Base-by-base conservation (phyloP, 2,888 invertebrate species). In the Meganola albula region DNA sequence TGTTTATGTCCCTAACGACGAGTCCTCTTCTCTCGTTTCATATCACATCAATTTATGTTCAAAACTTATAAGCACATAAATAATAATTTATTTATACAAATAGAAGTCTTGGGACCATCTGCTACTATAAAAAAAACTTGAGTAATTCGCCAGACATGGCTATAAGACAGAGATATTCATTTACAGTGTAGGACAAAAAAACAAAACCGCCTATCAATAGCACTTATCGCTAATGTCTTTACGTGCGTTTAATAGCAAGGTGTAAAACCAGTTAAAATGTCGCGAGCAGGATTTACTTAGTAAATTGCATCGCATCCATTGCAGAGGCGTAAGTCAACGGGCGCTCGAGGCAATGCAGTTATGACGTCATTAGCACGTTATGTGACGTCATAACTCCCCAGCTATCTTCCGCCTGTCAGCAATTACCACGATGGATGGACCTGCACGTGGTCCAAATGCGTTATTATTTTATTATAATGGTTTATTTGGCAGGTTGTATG, bases 351-450 rank as follows among this genome's bases (percentile, higher is more conserved):
- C 78, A 74, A 78, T 79, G 80, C 78, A 78, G 80, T 80, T 80
- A 80, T 75, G 78, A 77, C 78, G 75, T 78, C 80, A 80, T 80
- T 80, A 80, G 72, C 74, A 76, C 77, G 75, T 77, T 77, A 76
- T 79, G 75, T 78, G 75, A 77, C 74, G 76, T 79, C 74, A 71
- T 79, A 79, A 79, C 70, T 79, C 74, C 61, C 59, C 36, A 67
- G 74, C 70, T 78, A 80, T 80, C 79, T 79, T 74, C 74, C 77
- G 74, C 63, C 74, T 75, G 78, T 77, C 78, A 72, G 69, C 78
- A 79, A 79, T 80, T 79, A 77, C 69, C 53, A 59, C 65, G 76
- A 77, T 74, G 66, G 70, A 77, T 76, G 70, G 66, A 54, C 56
- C 52, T 68, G 63, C 71, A 74, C 69, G 70, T 74, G 74, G 55